Base-by-base conservation (phyloP, 2,888 invertebrate species). In the Ophion ventricosus region DNA sequence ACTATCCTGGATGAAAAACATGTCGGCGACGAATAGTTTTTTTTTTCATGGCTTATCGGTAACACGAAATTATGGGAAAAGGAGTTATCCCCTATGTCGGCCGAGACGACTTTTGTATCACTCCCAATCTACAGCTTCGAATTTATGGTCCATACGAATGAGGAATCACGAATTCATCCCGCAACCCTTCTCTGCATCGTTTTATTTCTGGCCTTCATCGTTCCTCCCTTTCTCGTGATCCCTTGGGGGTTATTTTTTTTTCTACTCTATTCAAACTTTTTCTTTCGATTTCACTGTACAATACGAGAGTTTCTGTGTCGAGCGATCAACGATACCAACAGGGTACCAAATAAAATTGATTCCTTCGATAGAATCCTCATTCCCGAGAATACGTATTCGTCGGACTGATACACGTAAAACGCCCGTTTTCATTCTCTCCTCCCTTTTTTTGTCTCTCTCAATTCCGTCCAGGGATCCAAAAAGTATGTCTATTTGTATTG, bases 61-160 rank as follows among this genome's bases (percentile, higher is more conserved):
- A 20, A 63, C 10, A 49, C 56, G 61, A 35, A 56, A 26, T 20
- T 54, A 25, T n/a, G 35, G 20, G 64, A 54, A 49, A 57, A 17
- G 74, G 40, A 61, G 20, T 56, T 17, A 25, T 67, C 64, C 23
- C 23, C 66, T 40, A 54, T 43, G 43, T 67, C 56, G 29, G 69
- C 75, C 80, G 82, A 82, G 77, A 76, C 70, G 82, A 78, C 74
- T 67, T 76, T 76, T 43, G 26, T 76, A 67, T 76, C 73, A 74
- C 80, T 76, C 20, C 70, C 82, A 84, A 84, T 86, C 84, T 83
- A 67, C 76, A 81, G 70, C 83, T 79, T 69, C 74, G 80, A 85
- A 85, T 86, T 86, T 85, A 85, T 81, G 73, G 83, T 64, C 83
- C 81, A 82, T 82, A 69, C 73, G 77, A 77, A 11, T 17, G 43